A percentile compares a stretch with the other conserved stretches of the same genome.
Conservation (phyloP, 2,797 vertebrate species). For the Clarias platycephalus region DNA sequence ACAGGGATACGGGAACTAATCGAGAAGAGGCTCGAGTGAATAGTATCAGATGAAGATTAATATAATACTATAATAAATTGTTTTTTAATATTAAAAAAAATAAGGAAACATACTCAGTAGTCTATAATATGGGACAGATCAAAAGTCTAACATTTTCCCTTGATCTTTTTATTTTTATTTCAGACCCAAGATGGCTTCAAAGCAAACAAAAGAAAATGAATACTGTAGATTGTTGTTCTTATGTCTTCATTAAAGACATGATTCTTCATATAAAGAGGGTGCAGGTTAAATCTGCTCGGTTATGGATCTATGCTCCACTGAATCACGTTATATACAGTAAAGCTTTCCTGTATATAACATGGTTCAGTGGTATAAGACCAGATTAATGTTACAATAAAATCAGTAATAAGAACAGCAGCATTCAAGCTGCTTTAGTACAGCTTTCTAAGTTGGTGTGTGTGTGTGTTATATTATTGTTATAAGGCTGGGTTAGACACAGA, state of each 20-base stretch:
- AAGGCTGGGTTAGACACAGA: not conserved
- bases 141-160: no score
- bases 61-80: not conserved
- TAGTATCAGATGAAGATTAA: not conserved
- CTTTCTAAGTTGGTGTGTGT: not conserved
- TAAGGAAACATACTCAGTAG: not conserved
- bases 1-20: not conserved
- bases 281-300: no score
- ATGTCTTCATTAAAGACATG: no score
- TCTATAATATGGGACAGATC: no score
- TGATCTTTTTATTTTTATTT: no score
- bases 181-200: no score
- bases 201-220: no score
- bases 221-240: no score
- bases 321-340: no score
- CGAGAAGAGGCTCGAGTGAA: no score
- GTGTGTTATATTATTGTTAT: not conserved
- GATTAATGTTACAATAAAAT: not conserved
- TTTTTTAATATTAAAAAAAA: not conserved
- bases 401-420: not conserved
- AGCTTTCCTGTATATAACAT: not conserved
- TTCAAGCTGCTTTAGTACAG: not conserved
- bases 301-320: no score
- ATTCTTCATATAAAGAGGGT: no score
- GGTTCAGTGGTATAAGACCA: not conserved